Evolutionary conservation across 2,797 vertebrate genomes (phyloP).

Genomic region (Argentina silus): DNA sequence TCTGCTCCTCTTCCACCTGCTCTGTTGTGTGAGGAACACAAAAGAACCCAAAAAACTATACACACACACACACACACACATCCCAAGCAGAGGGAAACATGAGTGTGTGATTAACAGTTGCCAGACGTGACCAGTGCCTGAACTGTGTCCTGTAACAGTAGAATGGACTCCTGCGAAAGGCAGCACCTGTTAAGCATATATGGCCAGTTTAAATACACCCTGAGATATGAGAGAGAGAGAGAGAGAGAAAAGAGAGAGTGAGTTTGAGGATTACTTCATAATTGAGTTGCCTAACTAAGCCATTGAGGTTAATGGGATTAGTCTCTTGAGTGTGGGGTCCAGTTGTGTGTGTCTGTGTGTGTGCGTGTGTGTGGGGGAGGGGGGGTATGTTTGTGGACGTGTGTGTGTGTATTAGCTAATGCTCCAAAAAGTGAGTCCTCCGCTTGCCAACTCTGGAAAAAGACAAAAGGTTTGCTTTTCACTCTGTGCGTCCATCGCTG

Average conservation of each 20-base stretch:
- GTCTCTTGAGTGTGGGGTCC: neutral
- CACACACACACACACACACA: slow-evolving; percentile 10
- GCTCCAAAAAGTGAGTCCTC: neutral
- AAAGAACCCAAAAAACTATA: slow-evolving; percentile 31
- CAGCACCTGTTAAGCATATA: no score
- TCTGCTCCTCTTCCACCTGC: slow-evolving; percentile 57
- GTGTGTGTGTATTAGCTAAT: neutral
- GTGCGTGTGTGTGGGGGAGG: neutral
- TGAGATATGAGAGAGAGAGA: no score
- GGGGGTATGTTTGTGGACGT: neutral
- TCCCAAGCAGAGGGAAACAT: neutral
- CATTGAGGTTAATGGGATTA: slow-evolving; percentile 68
- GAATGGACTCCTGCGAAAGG: no score
- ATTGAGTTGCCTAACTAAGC: slow-evolving; percentile 62
- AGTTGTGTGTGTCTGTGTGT: neutral
- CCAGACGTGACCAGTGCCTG: neutral
- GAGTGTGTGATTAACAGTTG: slow-evolving; percentile 2
- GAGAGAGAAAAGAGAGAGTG: no score
- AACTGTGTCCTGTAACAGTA: no score
- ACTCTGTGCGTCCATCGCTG: slow-evolving; percentile 22
- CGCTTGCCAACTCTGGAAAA: neutral
- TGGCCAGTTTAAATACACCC: no score
- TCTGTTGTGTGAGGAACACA: slow-evolving; percentile 58
- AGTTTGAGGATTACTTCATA: slow-evolving; percentile 57
- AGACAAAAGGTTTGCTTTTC: no score